phyloP scores from a whole-genome alignment of 1,140 invertebrate genomes.

The Drosophila tristis region DNA sequence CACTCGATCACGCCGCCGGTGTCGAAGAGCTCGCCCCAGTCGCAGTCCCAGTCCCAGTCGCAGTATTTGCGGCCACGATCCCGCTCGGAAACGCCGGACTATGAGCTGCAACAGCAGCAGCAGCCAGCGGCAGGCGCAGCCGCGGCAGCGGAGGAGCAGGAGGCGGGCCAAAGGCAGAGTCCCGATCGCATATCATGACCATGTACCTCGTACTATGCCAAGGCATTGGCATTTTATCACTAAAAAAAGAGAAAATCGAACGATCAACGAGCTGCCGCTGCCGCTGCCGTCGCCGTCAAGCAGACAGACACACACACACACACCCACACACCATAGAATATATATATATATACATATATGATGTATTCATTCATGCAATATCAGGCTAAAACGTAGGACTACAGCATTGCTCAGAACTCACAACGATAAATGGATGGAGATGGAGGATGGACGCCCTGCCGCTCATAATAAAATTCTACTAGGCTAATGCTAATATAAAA shows the following conservation, averaged over 20 bases:
- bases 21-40: slow-evolving; percentile 57
- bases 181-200: slow-evolving; percentile 83
- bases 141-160: slow-evolving; percentile 12
- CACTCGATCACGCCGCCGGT: slow-evolving; percentile 83
- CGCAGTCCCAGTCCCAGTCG: slow-evolving; percentile 32
- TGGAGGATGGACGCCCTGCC: slow-evolving; percentile 12
- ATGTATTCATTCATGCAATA: slow-evolving; percentile 36
- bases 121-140: not conserved
- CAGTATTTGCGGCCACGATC: slow-evolving; percentile 15
- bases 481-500: slow-evolving; percentile 73
- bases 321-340: not conserved
- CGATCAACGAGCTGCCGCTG: slow-evolving; percentile 4
- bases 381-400: slow-evolving; percentile 54
- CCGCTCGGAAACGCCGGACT: slow-evolving; percentile 58
- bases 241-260: slow-evolving; percentile 34
- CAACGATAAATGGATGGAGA: slow-evolving; percentile 8
- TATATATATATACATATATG: slow-evolving; percentile 4
- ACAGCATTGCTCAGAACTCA: slow-evolving; percentile 64
- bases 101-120: not conserved
- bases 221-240: slow-evolving; percentile 79
- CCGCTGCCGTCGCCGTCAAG: slow-evolving; percentile 1
- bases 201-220: slow-evolving; percentile 78
- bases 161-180: slow-evolving; percentile 53
- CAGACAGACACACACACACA: not conserved
- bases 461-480: slow-evolving; percentile 59